These are phyloP conservation scores for Malurus elegans DNA, from an alignment of 2,113 vertebrate species.

Conservation along the genomic window DNA sequence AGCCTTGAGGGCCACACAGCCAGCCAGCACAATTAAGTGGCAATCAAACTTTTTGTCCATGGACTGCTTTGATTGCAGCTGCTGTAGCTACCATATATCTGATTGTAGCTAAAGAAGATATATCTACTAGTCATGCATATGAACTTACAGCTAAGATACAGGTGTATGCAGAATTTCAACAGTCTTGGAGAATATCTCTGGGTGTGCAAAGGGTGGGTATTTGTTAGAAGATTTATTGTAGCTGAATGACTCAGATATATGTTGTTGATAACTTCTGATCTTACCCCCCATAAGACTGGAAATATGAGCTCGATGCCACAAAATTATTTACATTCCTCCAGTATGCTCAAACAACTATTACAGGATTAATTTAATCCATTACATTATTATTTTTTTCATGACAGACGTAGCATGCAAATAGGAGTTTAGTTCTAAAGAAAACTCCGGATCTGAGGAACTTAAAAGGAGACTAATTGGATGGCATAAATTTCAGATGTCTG, in stretches of 20 bases:
- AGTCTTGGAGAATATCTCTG: not conserved
- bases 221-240: constrained; percentile 29
- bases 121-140: not conserved
- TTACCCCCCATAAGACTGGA: constrained; percentile 1
- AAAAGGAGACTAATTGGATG: not conserved
- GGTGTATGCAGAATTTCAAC: constrained; percentile 20
- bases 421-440: not conserved
- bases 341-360: constrained; percentile 17
- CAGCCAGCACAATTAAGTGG: not conserved
- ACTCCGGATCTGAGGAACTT: not conserved
- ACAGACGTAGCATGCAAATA: not conserved
- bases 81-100: not conserved
- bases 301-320: constrained; percentile 15
- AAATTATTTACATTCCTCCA: constrained; percentile 32
- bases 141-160: not conserved
- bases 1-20: not conserved
- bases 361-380: constrained; percentile 51
- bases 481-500: not conserved
- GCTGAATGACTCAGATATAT: constrained; percentile 26
- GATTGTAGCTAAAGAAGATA: not conserved
- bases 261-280: constrained; percentile 39
- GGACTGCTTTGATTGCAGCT: not conserved
- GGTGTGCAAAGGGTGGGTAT: not conserved
- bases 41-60: not conserved
- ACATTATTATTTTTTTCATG: not conserved